Conservation (phyloP, 2,797 vertebrate species). For the Morelia viridis region DNA sequence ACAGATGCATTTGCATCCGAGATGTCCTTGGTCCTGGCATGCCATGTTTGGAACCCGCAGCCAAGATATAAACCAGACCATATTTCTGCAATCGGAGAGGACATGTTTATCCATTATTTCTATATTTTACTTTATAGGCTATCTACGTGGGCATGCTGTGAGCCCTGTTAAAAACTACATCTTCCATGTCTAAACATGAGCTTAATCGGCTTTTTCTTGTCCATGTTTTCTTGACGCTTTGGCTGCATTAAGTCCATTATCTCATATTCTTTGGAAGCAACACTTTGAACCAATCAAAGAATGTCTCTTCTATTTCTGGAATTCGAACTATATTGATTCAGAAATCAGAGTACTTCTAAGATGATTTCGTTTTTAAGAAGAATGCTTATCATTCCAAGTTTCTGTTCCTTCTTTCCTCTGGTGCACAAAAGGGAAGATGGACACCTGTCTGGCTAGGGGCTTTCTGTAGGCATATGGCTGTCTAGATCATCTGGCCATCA, state of each 20-base stretch:
- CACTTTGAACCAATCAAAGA: conserved; percentile 37
- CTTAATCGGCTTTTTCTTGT: conserved; percentile 52
- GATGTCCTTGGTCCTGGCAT: conserved; percentile 28
- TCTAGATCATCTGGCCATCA: background rate
- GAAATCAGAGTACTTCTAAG: conserved; percentile 48
- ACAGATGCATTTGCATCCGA: background rate
- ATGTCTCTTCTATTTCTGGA: conserved; percentile 27
- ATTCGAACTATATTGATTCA: conserved; percentile 42
- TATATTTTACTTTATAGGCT: conserved; percentile 57
- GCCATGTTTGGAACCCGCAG: background rate
- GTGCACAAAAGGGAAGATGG: background rate
- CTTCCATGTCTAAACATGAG: conserved; percentile 16
- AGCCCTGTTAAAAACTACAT: conserved; percentile 45
- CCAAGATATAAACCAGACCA: conserved; percentile 56
- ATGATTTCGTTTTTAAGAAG: conserved; percentile 52
- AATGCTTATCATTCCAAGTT: conserved; percentile 53
- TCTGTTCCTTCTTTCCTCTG: conserved; percentile 41
- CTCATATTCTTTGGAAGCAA: conserved; percentile 24
- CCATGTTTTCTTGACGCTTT: conserved; percentile 48
- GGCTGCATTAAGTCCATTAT: conserved; percentile 27
- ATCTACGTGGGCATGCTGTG: conserved; percentile 51
- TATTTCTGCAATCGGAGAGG: conserved; percentile 47
- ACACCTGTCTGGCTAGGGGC: background rate
- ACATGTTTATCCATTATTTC: conserved; percentile 57
- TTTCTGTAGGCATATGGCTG: background rate